Conservation (phyloP, 2,888 invertebrate species). For the Unio delphinus region DNA sequence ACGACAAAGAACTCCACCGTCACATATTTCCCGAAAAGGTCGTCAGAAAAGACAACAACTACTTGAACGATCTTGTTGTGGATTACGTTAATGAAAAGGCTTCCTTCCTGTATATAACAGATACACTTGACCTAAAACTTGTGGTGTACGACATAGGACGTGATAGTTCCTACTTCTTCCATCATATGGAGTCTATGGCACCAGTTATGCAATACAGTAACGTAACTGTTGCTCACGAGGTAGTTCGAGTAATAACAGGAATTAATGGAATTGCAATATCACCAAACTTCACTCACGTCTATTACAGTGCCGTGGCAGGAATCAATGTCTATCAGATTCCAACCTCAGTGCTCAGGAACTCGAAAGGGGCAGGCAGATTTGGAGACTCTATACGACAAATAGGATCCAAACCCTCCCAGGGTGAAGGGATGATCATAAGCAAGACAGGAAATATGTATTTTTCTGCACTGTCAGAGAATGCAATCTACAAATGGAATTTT, state of each 20-base stretch:
- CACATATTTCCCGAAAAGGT: slow-evolving; percentile 47
- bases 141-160: slow-evolving; percentile 47
- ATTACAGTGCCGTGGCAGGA: slow-evolving; percentile 51
- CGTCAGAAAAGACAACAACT: slow-evolving; percentile 40
- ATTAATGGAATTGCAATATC: slow-evolving; percentile 60
- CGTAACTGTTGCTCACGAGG: slow-evolving; percentile 23
- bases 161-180: slow-evolving; percentile 39
- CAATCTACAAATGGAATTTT: slow-evolving; percentile 48
- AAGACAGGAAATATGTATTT: slow-evolving; percentile 46
- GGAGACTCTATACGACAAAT: slow-evolving; percentile 29
- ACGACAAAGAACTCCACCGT: slow-evolving; percentile 29
- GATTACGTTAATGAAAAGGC: slow-evolving; percentile 52
- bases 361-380: slow-evolving; percentile 12
- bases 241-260: slow-evolving; percentile 26
- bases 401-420: slow-evolving; percentile 44
- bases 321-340: slow-evolving; percentile 46
- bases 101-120: slow-evolving; percentile 52
- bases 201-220: slow-evolving; percentile 29
- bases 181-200: slow-evolving; percentile 37
- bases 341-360: slow-evolving; percentile 36
- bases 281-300: slow-evolving; percentile 48
- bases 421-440: slow-evolving; percentile 49
- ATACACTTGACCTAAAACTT: slow-evolving; percentile 43
- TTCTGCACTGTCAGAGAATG: slow-evolving; percentile 41
- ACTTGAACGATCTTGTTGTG: slow-evolving; percentile 55